phyloP scores from a whole-genome alignment of 1,140 invertebrate species.

The Phortica variegata region DNA sequence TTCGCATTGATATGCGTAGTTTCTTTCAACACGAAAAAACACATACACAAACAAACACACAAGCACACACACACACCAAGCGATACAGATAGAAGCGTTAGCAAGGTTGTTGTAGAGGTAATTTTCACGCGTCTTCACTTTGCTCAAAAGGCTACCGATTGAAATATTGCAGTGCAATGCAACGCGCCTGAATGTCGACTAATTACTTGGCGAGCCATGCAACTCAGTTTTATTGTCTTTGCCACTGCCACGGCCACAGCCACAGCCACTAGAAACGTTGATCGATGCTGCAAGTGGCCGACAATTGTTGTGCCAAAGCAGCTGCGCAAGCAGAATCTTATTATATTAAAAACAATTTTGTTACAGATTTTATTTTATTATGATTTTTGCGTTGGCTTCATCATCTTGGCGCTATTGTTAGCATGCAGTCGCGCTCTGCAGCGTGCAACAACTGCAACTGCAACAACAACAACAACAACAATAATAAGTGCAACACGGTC shows the following conservation, averaged over 20 bases:
- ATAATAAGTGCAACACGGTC: slow-evolving; percentile 15
- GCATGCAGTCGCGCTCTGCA: slow-evolving; percentile 9
- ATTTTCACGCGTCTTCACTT: too few species aligned
- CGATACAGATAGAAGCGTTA: too few species aligned
- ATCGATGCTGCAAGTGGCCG: neutral
- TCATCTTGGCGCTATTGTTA: slow-evolving; percentile 19
- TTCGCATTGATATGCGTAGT: slow-evolving; percentile 44
- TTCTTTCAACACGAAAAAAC: too few species aligned
- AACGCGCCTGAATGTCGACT: slow-evolving; percentile 42
- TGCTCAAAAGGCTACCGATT: too few species aligned
- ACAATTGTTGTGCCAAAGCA: slow-evolving; percentile 5
- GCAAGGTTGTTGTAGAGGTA: too few species aligned
- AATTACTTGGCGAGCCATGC: slow-evolving; percentile 48
- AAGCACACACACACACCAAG: too few species aligned
- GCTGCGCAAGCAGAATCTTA: neutral
- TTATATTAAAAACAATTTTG: slow-evolving; percentile 19
- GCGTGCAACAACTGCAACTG: slow-evolving; percentile 12
- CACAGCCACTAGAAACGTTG: slow-evolving; percentile 11
- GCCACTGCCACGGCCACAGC: slow-evolving; percentile 12
- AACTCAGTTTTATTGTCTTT: slow-evolving; percentile 55
- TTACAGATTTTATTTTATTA: slow-evolving; percentile 49
- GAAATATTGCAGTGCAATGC: slow-evolving; percentile 35
- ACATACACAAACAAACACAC: too few species aligned
- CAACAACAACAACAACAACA: slow-evolving; percentile 6
- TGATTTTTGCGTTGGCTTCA: slow-evolving; percentile 12